Evolutionary conservation across 1,140 invertebrate species (phyloP).

Genomic region (Eumaeus atala): DNA sequence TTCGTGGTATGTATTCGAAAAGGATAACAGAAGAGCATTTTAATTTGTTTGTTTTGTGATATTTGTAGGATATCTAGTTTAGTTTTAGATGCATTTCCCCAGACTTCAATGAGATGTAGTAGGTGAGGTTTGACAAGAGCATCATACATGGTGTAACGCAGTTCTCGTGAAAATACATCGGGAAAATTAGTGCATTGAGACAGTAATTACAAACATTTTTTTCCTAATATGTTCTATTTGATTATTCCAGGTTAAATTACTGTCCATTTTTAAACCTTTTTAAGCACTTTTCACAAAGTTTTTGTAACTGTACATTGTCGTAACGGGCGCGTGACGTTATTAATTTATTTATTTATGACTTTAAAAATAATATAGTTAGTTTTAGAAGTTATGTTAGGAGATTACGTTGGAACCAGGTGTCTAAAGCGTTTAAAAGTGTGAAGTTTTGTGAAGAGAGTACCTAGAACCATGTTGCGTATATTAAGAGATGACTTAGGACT

Average conservation of each 20-base stretch:
- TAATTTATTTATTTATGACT: slow-evolving; percentile 14
- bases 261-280: background rate
- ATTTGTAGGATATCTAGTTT: background rate
- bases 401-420: slow-evolving; percentile 15
- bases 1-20: no score
- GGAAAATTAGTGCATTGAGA: no score
- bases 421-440: no score
- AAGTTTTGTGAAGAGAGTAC: no score
- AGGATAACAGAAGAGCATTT: slow-evolving; percentile 1
- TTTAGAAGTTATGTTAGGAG: slow-evolving; percentile 15
- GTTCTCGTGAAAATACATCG: no score
- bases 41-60: background rate
- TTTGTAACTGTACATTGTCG: background rate
- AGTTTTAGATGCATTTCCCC: background rate
- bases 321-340: background rate
- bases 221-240: no score
- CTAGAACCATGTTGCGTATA: no score
- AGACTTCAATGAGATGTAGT: background rate
- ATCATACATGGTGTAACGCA: no score
- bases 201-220: no score
- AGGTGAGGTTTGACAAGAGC: background rate
- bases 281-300: background rate
- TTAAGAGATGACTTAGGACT: no score
- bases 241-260: background rate
- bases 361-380: no score